Evolutionary conservation across 2,113 vertebrate species (phyloP), one percentile per base, ranked within the genome.

Genomic region (Esox niger): DNA sequence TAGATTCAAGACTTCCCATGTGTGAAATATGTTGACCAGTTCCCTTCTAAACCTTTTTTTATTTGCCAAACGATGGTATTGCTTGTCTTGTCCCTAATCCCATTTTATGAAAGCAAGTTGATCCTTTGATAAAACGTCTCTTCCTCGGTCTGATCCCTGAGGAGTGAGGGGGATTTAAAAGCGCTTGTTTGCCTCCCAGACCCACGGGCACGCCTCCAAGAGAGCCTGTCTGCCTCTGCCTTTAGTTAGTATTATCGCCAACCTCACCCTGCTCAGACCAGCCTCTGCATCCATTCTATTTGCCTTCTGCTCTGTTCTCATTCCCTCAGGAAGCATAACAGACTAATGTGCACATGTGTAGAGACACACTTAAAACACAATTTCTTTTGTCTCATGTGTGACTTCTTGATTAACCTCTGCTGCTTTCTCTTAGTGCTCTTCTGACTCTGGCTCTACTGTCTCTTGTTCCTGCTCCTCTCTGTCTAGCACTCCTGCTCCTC

Each of bases 321-420:
- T 30, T 68, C 66, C 66, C 66, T 68, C 33, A 56, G 49, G 75
- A 13, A 52, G 47, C 79, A 9, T 76, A 71, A 47, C 69, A 27
- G 71, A 62, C 69, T 76, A 67, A 83, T 80, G 76, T 76, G 75
- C 61, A 47, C 27, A n/a, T 33, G 38, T 65, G 62, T 6, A 17
- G 13, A 13, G 32, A 46, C 43, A 9, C 67, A 74, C 71, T 64
- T 76, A 61, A 21, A 23, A 15, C 20, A 61, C 31, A 49, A 3
- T 20, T 15, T 49, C 47, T 57, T 20, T 70, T 32, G 20, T 56
- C 55, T 62, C n/a, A n/a, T n/a, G n/a, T n/a, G n/a, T n/a, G n/a
- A n/a, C n/a, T n/a, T n/a, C n/a, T n/a, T n/a, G n/a, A n/a, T n/a
- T n/a, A n/a, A n/a, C n/a, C n/a, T n/a, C n/a, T n/a, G n/a, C n/a